A percentile compares a stretch with the other conserved stretches of the same genome.
phyloP scores from a whole-genome alignment of 1,140 invertebrate genomes.

The Drosophila bocqueti region DNA sequence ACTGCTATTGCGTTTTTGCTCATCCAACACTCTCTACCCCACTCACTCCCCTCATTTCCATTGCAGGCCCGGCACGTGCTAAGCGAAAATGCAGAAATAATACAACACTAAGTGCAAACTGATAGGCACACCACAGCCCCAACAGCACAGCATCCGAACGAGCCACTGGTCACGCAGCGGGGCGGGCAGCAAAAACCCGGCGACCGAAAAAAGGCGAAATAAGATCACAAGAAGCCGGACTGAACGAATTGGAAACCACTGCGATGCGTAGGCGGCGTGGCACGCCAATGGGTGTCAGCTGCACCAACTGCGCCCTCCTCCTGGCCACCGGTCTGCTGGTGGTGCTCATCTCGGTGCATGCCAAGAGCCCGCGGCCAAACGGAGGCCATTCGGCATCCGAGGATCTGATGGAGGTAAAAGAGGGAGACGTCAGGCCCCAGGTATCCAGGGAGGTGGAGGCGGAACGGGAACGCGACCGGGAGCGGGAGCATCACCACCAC shows the following conservation, averaged over 20 bases:
- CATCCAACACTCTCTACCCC: not conserved
- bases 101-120: slow-evolving; percentile 27
- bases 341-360: slow-evolving; percentile 75
- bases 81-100: slow-evolving; percentile 53
- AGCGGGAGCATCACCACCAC: slow-evolving; percentile 22
- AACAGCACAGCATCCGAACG: slow-evolving; percentile 10
- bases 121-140: slow-evolving; percentile 37
- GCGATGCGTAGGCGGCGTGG: slow-evolving; percentile 49
- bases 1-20: slow-evolving; percentile 22
- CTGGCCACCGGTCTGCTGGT: slow-evolving; percentile 65
- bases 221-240: not conserved
- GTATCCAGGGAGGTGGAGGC: slow-evolving; percentile 17
- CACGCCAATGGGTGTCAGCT: slow-evolving; percentile 48
- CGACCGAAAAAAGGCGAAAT: not conserved
- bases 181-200: not conserved
- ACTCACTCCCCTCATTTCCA: slow-evolving; percentile 12
- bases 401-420: slow-evolving; percentile 34
- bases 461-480: not conserved
- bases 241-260: slow-evolving; percentile 9
- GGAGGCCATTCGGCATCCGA: slow-evolving; percentile 30
- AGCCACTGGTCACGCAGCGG: slow-evolving; percentile 14
- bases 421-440: slow-evolving; percentile 1
- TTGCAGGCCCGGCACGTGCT: slow-evolving; percentile 69
- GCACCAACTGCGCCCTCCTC: slow-evolving; percentile 69
- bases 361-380: slow-evolving; percentile 70